phyloP scores from a whole-genome alignment of 1,140 invertebrate species.

The Chrysomallon squamiferum region DNA sequence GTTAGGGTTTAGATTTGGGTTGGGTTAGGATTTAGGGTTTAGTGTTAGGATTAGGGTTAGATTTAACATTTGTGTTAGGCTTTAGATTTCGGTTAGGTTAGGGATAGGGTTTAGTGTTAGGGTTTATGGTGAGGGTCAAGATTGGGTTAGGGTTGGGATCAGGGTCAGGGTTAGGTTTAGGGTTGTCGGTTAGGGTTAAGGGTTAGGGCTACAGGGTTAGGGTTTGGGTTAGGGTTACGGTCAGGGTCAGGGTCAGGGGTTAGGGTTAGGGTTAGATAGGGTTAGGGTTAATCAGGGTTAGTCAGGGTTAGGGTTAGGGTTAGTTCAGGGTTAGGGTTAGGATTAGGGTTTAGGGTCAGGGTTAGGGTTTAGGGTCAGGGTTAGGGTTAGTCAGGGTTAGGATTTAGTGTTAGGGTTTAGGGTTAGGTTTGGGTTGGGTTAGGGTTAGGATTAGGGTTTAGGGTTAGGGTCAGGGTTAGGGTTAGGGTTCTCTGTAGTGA shows the following conservation, averaged over 20 bases:
- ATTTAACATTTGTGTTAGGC: not conserved
- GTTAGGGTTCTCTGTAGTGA: slow-evolving; percentile 5
- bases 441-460: too few relatives aligned
- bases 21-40: slow-evolving; percentile 8
- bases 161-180: not conserved
- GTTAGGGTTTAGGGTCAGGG: slow-evolving; percentile 12
- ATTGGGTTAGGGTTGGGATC: too few relatives aligned
- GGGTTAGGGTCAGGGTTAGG: too few relatives aligned
- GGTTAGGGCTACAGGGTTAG: slow-evolving; percentile 13
- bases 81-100: too few relatives aligned
- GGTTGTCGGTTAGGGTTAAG: slow-evolving; percentile 15
- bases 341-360: slow-evolving; percentile 11
- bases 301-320: slow-evolving; percentile 22
- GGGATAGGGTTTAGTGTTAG: too few relatives aligned
- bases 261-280: slow-evolving; percentile 4
- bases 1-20: slow-evolving; percentile 9
- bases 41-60: slow-evolving; percentile 11
- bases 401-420: not conserved
- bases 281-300: slow-evolving; percentile 12
- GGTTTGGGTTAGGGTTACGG: slow-evolving; percentile 18
- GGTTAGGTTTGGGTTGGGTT: too few relatives aligned
- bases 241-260: slow-evolving; percentile 7
- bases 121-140: too few relatives aligned
- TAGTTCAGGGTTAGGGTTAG: slow-evolving; percentile 5
- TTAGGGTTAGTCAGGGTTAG: slow-evolving; percentile 20